Evolutionary conservation across 2,888 invertebrate genomes (phyloP), one percentile per base, ranked within the genome.

Genomic region (Notodromas monacha): DNA sequence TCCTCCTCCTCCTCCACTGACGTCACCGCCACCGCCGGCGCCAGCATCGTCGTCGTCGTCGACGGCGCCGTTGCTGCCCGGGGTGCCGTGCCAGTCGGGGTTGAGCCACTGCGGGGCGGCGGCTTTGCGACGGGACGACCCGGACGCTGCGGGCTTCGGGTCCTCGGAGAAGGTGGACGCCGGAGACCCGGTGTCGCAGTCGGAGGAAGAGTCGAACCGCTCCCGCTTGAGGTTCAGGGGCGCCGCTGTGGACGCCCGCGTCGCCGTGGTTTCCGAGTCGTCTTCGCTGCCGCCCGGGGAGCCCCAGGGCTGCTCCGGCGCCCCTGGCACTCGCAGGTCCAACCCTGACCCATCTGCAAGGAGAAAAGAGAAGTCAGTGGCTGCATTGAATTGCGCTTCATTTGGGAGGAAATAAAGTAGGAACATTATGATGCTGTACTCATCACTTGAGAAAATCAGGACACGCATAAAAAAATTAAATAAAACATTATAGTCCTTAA

Each of bases 81-180:
- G n/a, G n/a, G n/a, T n/a, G n/a, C n/a, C n/a, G n/a, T 27, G 27
- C 72, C 73, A 73, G 41, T 76, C 76, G 4, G 86, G 86, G 50
- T 84, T 84, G 3, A 86, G 79, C 79, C 86, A 84, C 51, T 89
- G 84, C 2, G 89, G 86, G 31, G 84, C 81, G 2, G 79, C 81
- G 2, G 84, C 79, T 55, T 89, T 89, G 42, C 86, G 61, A 36
- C 79, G 55, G 33, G 67, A 72, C 28, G 62, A 58, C 65, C 43
- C 72, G 67, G 45, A 74, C 73, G 30, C 37, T 38, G 30, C 37
- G 38, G 26, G 10, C 10, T 6, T 27, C 10, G 27, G 6, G 11
- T 27, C 12, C 10, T 6, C 12, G 8, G 27, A 5, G 11, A 6
- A 6, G 27, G 11, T 27, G 36, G 30, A 14, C 14, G 26, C n/a